These are phyloP conservation scores for Zaprionus nigranus DNA, from an alignment of 1,140 invertebrate genomes.

Conservation along the genomic window DNA sequence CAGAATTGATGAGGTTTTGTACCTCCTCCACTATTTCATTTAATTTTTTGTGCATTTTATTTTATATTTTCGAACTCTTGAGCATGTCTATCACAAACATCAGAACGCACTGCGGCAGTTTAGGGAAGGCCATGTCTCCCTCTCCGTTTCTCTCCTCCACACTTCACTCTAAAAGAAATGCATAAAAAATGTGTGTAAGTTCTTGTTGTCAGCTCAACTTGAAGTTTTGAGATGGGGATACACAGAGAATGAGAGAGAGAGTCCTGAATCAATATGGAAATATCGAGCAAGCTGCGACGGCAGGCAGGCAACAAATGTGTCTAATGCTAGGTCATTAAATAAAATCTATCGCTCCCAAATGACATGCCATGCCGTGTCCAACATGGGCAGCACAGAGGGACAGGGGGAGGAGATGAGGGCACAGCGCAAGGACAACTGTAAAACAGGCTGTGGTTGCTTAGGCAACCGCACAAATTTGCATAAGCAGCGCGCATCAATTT, in stretches of 20 bases:
- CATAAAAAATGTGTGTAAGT: neutral
- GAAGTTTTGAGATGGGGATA: neutral
- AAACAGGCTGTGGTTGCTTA: conserved; percentile 63
- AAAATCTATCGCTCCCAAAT: conserved; percentile 71
- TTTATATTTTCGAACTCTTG: too few relatives aligned
- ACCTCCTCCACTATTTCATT: neutral
- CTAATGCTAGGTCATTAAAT: conserved; percentile 75
- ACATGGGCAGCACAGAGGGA: neutral
- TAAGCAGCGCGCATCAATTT: conserved; percentile 78
- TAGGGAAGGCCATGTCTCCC: neutral
- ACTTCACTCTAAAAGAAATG: neutral
- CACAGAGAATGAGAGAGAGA: neutral
- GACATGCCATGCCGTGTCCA: conserved; percentile 57
- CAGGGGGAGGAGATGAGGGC: neutral
- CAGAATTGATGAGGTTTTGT: neutral
- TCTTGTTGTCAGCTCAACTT: neutral
- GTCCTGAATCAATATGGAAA: conserved; percentile 18
- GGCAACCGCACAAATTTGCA: conserved; percentile 73
- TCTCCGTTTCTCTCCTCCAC: neutral
- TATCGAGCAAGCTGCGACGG: conserved; percentile 24
- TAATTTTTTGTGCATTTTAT: neutral
- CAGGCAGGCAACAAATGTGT: conserved; percentile 70
- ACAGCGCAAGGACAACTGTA: conserved; percentile 31
- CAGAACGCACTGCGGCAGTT: neutral
- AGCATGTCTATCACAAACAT: neutral